Conservation (phyloP, 2,888 invertebrate genomes). For the Dastarcus helophoroides region DNA sequence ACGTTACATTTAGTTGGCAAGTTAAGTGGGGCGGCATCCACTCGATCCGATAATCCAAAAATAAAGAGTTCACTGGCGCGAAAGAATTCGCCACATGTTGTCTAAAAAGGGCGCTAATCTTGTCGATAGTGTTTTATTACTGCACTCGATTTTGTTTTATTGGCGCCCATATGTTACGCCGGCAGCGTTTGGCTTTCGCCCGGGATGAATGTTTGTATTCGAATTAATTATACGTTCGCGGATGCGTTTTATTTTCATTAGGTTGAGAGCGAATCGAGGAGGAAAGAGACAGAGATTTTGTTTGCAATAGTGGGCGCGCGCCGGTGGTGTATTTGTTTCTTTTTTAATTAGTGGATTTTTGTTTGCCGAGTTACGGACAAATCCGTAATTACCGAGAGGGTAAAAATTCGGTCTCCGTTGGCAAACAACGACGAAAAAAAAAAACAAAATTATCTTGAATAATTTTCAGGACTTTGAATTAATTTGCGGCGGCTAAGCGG, state of each 20-base stretch:
- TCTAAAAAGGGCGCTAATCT: constrained; percentile 25
- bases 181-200: constrained; percentile 12
- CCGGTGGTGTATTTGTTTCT: constrained; percentile 13
- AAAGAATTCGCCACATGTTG: constrained; percentile 35
- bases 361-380: constrained; percentile 9
- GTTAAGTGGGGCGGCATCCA: no score
- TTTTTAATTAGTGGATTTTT: constrained; percentile 16
- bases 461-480: no score
- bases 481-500: no score
- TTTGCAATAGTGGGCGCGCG: constrained; percentile 4
- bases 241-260: constrained; percentile 10
- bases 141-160: constrained; percentile 29
- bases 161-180: constrained; percentile 29
- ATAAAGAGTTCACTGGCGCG: constrained; percentile 30
- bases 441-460: no score
- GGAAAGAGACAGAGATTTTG: no score
- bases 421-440: no score
- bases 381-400: constrained; percentile 7
- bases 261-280: constrained; percentile 8
- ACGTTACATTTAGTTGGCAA: no score
- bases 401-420: no score
- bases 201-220: constrained; percentile 20
- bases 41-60: no score
- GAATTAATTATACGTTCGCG: constrained; percentile 19
- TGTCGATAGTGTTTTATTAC: constrained; percentile 28